Conservation (phyloP, 2,113 vertebrate species). For the Rhabdomys dilectus region DNA sequence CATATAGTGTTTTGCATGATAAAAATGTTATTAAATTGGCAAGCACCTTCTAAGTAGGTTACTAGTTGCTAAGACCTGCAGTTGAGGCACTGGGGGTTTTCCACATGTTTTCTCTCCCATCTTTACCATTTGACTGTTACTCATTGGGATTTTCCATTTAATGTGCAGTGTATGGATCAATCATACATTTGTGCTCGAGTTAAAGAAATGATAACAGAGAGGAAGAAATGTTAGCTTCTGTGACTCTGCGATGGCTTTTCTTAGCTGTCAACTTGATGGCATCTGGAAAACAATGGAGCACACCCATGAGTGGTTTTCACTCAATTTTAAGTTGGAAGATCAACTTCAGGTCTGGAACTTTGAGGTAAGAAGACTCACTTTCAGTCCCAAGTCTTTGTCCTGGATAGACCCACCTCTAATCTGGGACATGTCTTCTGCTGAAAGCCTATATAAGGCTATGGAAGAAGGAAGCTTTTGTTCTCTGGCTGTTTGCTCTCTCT, state of each 20-base stretch:
- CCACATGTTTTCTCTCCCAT: not conserved
- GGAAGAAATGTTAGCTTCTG: not conserved
- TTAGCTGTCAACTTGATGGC: not conserved
- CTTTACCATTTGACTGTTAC: not conserved
- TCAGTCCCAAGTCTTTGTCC: not conserved
- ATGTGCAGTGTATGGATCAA: not conserved
- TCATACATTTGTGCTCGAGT: accelerated
- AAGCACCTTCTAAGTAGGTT: not conserved
- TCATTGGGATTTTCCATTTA: not conserved
- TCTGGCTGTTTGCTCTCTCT: not conserved
- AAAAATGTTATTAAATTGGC: not conserved
- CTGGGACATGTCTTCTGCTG: not conserved
- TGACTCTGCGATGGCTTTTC: not conserved
- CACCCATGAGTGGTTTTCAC: no score
- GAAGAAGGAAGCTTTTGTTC: not conserved
- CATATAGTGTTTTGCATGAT: not conserved
- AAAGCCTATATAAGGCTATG: not conserved
- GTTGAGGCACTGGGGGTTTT: not conserved
- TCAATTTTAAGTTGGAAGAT: not conserved
- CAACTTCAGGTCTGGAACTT: not conserved
- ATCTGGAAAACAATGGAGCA: not conserved
- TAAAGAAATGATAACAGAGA: not conserved
- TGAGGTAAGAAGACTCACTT: not conserved
- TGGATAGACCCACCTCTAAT: not conserved
- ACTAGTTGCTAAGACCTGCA: not conserved